Percentiles rank a stretch among this genome's conserved stretches.
Evolutionary conservation across 2,113 vertebrate species (phyloP).

Genomic region (Ceyx cyanopectus): DNA sequence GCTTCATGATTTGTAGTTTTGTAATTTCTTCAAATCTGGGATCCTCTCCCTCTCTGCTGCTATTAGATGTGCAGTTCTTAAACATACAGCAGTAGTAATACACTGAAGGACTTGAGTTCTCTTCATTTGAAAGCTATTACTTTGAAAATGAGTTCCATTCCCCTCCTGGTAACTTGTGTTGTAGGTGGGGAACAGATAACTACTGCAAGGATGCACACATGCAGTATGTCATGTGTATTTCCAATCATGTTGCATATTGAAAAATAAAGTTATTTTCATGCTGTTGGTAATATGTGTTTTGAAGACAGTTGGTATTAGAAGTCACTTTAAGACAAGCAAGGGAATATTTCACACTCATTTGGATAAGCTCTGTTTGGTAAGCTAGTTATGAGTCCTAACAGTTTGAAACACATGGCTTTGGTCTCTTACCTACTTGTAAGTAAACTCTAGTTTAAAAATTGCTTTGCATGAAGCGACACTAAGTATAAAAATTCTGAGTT

Average conservation of each 20-base stretch:
- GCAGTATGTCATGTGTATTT: not conserved
- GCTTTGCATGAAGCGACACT: not conserved
- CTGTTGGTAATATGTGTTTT: not conserved
- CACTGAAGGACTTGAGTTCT: not conserved
- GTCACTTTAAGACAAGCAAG: not conserved
- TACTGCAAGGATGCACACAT: not conserved
- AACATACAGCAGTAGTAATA: not conserved
- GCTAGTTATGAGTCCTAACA: not conserved
- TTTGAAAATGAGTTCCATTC: conserved; percentile 30
- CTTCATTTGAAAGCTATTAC: conserved; percentile 20
- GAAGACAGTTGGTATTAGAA: not conserved
- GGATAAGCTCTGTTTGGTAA: conserved; percentile 18
- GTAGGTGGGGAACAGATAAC: not conserved
- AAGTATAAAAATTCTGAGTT: conserved; percentile 30
- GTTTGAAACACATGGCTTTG: conserved; percentile 7
- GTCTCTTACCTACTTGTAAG: conserved; percentile 46
- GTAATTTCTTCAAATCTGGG: not conserved
- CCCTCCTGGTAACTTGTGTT: not conserved
- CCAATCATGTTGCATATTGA: not conserved
- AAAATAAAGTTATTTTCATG: not conserved
- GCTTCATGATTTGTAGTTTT: not conserved
- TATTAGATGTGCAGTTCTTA: not conserved
- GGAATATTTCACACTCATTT: not conserved
- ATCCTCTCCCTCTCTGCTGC: not conserved
- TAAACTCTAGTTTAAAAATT: conserved; percentile 49